Evolutionary conservation across 2,797 vertebrate species (phyloP).

Genomic region (Poecile montanus): DNA sequence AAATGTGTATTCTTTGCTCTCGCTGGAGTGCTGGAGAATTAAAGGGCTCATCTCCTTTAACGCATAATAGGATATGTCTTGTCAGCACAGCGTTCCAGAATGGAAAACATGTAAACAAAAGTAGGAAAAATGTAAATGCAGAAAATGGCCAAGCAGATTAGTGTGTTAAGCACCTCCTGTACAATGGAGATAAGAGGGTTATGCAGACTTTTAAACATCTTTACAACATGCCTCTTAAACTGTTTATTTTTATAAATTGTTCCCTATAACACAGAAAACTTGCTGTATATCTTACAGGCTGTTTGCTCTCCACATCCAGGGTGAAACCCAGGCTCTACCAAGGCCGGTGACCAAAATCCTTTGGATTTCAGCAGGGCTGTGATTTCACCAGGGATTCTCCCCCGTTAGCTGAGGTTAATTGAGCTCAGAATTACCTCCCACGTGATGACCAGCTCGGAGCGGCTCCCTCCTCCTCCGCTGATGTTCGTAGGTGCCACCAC

Average conservation of each 20-base stretch:
- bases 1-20: conserved; percentile 31
- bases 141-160: conserved; percentile 69
- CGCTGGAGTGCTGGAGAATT: conserved; percentile 29
- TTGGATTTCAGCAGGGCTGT: not conserved
- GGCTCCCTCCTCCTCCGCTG: conserved; percentile 84
- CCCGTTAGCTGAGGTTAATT: not conserved
- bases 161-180: conserved; percentile 66
- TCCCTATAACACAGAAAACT: conserved; percentile 28
- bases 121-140: conserved; percentile 62
- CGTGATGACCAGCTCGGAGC: conserved; percentile 86
- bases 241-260: conserved; percentile 63
- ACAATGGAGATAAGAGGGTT: conserved; percentile 64
- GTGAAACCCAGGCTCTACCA: conserved; percentile 8
- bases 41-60: conserved; percentile 63
- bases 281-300: conserved; percentile 17
- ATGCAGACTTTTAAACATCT: conserved; percentile 53
- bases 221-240: conserved; percentile 46
- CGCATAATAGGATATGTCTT: conserved; percentile 58
- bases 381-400: not conserved
- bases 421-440: conserved; percentile 86
- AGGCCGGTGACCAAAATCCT: not conserved
- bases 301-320: not conserved
- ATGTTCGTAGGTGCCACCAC: conserved; percentile 82
- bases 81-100: conserved; percentile 56
- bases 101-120: conserved; percentile 70